Evolutionary conservation across 2,797 vertebrate species (phyloP).

Genomic region (Pagetopsis macropterus): DNA sequence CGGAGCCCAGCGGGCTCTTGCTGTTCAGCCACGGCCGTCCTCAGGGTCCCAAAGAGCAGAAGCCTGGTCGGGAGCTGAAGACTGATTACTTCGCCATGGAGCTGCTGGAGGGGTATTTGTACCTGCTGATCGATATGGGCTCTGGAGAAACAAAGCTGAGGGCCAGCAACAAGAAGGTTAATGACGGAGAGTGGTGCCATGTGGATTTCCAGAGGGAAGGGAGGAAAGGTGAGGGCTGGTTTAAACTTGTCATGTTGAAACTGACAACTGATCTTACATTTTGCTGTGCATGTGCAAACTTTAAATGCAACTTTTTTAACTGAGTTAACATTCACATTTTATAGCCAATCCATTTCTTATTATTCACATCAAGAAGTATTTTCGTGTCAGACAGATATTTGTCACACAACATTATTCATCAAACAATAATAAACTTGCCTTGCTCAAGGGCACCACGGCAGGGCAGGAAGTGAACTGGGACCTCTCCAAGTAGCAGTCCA

Average conservation of each 20-base stretch:
- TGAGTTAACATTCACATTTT: background rate
- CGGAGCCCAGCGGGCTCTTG: conserved; percentile 91
- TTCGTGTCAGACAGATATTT: background rate
- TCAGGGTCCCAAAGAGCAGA: conserved; percentile 81
- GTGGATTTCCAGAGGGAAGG: conserved; percentile 96
- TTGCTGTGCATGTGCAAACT: background rate
- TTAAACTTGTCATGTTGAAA: background rate
- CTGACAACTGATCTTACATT: background rate
- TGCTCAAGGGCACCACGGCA: too few species aligned
- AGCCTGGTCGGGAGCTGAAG: conserved; percentile 80
- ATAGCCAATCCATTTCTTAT: background rate
- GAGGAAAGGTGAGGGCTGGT: conserved; percentile 85
- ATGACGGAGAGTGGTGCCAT: conserved; percentile 95
- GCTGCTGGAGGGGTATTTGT: conserved; percentile 93
- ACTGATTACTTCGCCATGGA: conserved; percentile 94
- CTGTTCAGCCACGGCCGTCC: conserved; percentile 91
- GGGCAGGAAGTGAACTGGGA: too few species aligned
- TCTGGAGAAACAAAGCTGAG: conserved; percentile 91
- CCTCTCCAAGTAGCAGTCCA: too few species aligned
- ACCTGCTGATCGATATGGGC: conserved; percentile 94
- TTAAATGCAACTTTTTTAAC: too few species aligned
- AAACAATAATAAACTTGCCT: background rate
- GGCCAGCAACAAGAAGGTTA: conserved; percentile 94
- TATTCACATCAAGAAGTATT: too few species aligned
- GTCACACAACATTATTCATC: background rate